Evolutionary conservation across 2,797 vertebrate species (phyloP).

Genomic region (Argya squamiceps): DNA sequence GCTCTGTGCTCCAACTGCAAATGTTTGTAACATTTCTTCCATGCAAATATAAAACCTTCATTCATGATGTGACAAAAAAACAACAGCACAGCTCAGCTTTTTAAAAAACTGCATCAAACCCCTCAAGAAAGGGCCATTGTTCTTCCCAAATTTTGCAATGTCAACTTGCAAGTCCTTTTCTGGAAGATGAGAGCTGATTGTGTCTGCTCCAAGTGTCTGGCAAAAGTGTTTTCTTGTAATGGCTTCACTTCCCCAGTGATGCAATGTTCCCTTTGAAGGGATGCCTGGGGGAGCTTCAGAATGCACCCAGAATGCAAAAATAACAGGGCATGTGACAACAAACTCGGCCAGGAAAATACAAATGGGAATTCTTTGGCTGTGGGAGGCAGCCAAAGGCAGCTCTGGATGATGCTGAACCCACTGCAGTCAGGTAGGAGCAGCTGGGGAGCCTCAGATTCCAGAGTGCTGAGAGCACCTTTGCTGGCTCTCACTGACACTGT

Average conservation of each 20-base stretch:
- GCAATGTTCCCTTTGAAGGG: slow-evolving; percentile 40
- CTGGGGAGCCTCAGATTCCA: background rate
- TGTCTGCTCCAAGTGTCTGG: slow-evolving; percentile 41
- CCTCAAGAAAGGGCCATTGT: slow-evolving; percentile 23
- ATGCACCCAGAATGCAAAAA: slow-evolving; percentile 17
- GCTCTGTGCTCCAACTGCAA: background rate
- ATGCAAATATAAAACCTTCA: background rate
- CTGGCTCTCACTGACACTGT: background rate
- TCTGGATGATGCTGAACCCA: background rate
- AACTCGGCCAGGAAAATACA: slow-evolving; percentile 11
- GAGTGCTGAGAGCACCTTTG: background rate
- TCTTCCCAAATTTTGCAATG: slow-evolving; percentile 41
- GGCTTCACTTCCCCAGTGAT: slow-evolving; percentile 29
- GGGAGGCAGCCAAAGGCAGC: background rate
- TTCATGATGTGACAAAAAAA: background rate
- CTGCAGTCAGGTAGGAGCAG: background rate
- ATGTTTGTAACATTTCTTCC: background rate
- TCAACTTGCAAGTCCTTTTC: slow-evolving; percentile 31
- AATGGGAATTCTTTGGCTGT: slow-evolving; percentile 21
- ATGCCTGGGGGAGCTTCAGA: slow-evolving; percentile 34
- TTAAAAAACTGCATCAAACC: background rate
- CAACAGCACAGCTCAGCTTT: background rate
- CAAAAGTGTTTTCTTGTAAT: background rate
- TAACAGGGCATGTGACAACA: slow-evolving; percentile 49
- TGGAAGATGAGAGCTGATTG: background rate